Evolutionary conservation across 2,113 vertebrate genomes (phyloP).

Genomic region (Dipodomys merriami): DNA sequence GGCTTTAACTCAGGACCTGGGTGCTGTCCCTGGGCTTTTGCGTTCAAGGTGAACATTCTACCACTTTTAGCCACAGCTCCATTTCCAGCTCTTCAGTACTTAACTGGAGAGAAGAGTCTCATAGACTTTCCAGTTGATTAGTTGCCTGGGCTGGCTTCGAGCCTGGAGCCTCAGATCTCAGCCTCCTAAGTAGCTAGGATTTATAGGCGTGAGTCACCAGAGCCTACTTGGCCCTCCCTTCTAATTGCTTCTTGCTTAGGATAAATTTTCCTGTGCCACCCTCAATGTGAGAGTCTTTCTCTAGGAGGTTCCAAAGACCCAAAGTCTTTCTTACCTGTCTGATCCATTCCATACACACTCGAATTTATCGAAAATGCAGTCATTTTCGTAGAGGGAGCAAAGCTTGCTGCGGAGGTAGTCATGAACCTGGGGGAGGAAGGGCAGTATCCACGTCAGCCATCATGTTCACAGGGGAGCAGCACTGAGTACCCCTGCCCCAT

Average conservation of each 20-base stretch:
- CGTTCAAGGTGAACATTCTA: too few species aligned
- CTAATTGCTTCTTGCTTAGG: background rate
- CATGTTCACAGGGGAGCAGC: background rate
- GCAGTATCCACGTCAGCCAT: background rate
- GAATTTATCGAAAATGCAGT: conserved; percentile 99
- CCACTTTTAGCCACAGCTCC: too few species aligned
- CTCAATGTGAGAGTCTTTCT: background rate
- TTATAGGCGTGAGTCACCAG: too few species aligned
- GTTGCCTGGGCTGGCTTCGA: too few species aligned
- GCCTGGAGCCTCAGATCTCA: too few species aligned
- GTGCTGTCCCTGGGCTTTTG: too few species aligned
- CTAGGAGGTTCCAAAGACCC: background rate
- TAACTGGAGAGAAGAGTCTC: too few species aligned
- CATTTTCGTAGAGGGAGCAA: conserved; percentile 97
- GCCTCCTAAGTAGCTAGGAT: too few species aligned
- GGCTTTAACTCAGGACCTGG: too few species aligned
- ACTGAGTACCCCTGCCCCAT: background rate
- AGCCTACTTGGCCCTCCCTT: background rate
- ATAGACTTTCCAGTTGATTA: too few species aligned
- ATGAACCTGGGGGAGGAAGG: conserved; percentile 89
- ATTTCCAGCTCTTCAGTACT: too few species aligned
- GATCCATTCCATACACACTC: conserved; percentile 98
- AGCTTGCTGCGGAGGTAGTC: conserved; percentile 97
- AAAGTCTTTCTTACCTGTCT: conserved; percentile 90
- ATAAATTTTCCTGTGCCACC: background rate